Evolutionary conservation across 2,113 vertebrate genomes (phyloP).

Genomic region (Morone saxatilis): DNA sequence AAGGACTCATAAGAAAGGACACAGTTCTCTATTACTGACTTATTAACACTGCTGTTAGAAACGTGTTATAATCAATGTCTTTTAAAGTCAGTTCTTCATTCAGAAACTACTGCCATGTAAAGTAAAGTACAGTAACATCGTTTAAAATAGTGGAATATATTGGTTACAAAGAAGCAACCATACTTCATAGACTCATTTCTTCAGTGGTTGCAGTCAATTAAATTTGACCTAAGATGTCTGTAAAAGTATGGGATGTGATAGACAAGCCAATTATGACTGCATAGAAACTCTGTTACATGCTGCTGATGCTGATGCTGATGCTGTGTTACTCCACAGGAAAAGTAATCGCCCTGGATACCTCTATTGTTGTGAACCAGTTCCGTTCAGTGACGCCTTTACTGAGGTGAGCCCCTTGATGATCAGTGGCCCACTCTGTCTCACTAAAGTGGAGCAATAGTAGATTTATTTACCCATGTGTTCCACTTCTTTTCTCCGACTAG

Average conservation of each 20-base stretch:
- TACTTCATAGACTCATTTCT: too few species aligned
- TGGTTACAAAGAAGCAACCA: not conserved
- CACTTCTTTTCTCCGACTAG: not conserved
- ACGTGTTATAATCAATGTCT: too few species aligned
- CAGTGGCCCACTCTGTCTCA: not conserved
- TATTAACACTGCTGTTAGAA: not conserved
- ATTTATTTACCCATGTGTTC: not conserved
- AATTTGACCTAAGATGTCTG: not conserved
- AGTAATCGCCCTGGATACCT: slow-evolving; percentile 84
- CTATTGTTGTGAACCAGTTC: slow-evolving; percentile 86
- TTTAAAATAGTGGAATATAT: not conserved
- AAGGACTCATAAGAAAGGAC: too few species aligned
- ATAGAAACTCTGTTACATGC: not conserved
- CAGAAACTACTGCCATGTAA: too few species aligned
- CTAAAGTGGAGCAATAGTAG: not conserved
- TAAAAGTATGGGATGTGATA: not conserved
- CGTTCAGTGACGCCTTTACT: slow-evolving; percentile 71
- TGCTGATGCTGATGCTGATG: not conserved
- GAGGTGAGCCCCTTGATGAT: slow-evolving; percentile 45
- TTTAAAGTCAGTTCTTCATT: too few species aligned
- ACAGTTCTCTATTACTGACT: too few species aligned
- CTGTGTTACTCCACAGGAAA: slow-evolving; percentile 75
- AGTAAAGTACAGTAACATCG: too few species aligned
- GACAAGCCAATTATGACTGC: too few species aligned
- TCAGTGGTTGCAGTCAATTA: not conserved